These are phyloP conservation scores for Neocrepidodera transversa DNA, from an alignment of 2,888 invertebrate genomes.

Conservation along the genomic window DNA sequence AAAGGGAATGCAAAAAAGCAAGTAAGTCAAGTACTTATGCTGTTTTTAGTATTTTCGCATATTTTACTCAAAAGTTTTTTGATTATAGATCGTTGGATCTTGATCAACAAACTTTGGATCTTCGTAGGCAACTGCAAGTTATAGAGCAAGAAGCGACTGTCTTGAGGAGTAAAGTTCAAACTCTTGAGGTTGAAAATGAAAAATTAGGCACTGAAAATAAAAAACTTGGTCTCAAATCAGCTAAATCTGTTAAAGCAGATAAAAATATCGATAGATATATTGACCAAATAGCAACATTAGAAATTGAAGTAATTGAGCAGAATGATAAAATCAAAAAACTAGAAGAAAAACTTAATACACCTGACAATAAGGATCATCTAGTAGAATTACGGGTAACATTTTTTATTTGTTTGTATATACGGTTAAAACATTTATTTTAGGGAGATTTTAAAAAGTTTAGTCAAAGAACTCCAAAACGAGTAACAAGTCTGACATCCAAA, in stretches of 20 bases:
- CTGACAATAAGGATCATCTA: constrained; percentile 3
- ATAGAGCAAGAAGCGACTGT: constrained; percentile 79
- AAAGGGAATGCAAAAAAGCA: constrained; percentile 70
- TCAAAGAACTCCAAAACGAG: constrained; percentile 75
- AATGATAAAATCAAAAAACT: constrained; percentile 66
- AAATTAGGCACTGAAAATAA: constrained; percentile 77
- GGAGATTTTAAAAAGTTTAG: constrained; percentile 71
- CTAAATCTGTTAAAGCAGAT: constrained; percentile 65
- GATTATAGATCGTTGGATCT: constrained; percentile 66
- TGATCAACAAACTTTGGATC: constrained; percentile 71
- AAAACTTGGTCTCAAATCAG: constrained; percentile 68
- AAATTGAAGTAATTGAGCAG: constrained; percentile 69
- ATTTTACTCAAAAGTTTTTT: neutral
- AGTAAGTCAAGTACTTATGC: constrained; percentile 60
- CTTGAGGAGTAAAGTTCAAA: constrained; percentile 71
- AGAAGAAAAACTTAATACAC: constrained; percentile 52
- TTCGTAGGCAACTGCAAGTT: constrained; percentile 76
- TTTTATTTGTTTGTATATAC: constrained; percentile 17
- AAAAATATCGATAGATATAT: constrained; percentile 67
- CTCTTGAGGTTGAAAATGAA: constrained; percentile 78
- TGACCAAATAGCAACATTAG: constrained; percentile 68
- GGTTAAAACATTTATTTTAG: constrained; percentile 51
- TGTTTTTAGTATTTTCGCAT: neutral
- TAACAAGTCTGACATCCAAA: constrained; percentile 76
- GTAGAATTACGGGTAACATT: constrained; percentile 11